Evolutionary conservation across 2,113 vertebrate genomes (phyloP), one percentile per base, ranked within the genome.

Genomic region (Lanius ludovicianus): DNA sequence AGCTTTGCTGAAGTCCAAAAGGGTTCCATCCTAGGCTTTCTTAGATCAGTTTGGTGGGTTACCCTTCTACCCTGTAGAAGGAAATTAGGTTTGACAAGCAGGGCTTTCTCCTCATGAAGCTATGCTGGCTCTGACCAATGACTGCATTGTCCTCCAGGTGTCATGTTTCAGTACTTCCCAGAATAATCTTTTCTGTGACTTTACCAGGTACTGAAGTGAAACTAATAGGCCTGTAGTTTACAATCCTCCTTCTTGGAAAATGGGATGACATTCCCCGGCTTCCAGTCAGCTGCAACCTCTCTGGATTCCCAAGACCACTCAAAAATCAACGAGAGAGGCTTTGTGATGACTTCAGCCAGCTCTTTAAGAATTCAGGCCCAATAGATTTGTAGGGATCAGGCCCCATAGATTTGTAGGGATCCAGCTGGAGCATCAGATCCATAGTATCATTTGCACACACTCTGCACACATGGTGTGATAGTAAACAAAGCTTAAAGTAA

Each of bases 401-500:
- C 11, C n/a, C 30, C 16, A 31, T 7, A 46, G 33, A 60, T 78
- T 46, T 50, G 28, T 41, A 55, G 39, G 46, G 30, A 62, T 62
- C 30, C 57, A 69, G 23, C 25, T 47, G 47, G 55, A 62, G 15
- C 47, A 53, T 39, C 24, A 55, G 49, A 62, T 55, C 25, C 31
- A 16, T 46, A 23, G 24, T 67, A 8, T 21, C 5, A 41, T 57
- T 79, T 89, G 18, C 30, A 21, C 23, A 6, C 67, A 27, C 25
- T 79, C 37, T 91, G 74, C 35, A 44, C 1, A 0, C n/a, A 25
- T 39, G 37, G 11, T 27, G 20, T 57, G 33, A 50, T 33, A 62
- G 65, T 91, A 91, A 91, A 65, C 15, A 89, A 71, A 93, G 33
- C n/a, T 49, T 71, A 28, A 75, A 85, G 67, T 71, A 82, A 18